phyloP scores from a whole-genome alignment of 2,888 invertebrate genomes.

The Troglohyphantes excavatus region DNA sequence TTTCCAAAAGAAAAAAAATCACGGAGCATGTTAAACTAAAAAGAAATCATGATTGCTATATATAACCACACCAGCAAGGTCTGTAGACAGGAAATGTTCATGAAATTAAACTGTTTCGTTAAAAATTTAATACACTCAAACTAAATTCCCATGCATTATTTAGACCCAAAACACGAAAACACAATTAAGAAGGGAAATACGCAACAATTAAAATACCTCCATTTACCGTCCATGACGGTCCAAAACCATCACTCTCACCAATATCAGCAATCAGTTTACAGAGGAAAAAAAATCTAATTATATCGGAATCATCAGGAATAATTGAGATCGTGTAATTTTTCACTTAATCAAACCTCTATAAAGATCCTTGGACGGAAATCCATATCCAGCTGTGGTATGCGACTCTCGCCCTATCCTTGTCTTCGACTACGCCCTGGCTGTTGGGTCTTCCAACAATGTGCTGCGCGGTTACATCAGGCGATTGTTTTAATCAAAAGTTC shows the following conservation, averaged over 20 bases:
- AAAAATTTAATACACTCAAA: too few relatives aligned
- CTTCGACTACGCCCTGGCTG: constrained; percentile 20
- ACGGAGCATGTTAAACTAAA: too few relatives aligned
- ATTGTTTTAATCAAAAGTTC: constrained; percentile 40
- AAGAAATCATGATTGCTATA: too few relatives aligned
- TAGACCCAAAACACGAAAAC: too few relatives aligned
- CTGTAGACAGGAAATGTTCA: too few relatives aligned
- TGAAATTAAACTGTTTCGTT: too few relatives aligned
- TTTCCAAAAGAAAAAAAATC: too few relatives aligned
- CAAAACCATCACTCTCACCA: background rate
- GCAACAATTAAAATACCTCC: background rate
- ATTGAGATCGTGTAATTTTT: background rate
- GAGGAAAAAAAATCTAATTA: background rate
- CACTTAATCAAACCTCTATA: background rate
- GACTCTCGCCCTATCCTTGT: background rate
- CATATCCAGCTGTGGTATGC: constrained; percentile 23
- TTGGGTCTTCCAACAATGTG: background rate
- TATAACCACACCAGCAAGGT: too few relatives aligned
- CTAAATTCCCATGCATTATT: too few relatives aligned
- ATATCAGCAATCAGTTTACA: background rate
- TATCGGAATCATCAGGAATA: background rate
- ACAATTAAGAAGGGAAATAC: too few relatives aligned
- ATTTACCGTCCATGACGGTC: background rate
- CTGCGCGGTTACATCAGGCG: constrained; percentile 12
- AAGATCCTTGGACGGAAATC: constrained; percentile 22